phyloP scores from a whole-genome alignment of 2,113 vertebrate genomes.

The Phylloscopus trochiloides region DNA sequence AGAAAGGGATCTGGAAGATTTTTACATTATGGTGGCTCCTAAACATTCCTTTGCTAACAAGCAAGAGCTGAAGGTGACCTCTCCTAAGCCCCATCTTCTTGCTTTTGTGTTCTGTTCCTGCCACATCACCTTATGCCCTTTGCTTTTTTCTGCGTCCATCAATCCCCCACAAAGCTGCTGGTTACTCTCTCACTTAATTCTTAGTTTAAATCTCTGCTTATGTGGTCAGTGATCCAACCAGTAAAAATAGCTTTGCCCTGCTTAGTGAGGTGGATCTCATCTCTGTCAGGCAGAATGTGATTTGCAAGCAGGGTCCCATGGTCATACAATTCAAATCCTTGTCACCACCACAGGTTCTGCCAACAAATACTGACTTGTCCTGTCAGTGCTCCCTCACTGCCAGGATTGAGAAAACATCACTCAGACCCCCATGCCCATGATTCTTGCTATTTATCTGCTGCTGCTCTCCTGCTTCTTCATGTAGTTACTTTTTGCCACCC shows the following conservation, averaged over 20 bases:
- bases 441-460: neutral
- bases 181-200: neutral
- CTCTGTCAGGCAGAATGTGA: neutral
- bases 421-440: rapidly evolving
- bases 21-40: neutral
- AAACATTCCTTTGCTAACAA: neutral
- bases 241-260: neutral
- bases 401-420: neutral
- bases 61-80: neutral
- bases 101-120: neutral
- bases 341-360: neutral
- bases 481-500: neutral
- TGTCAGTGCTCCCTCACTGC: neutral
- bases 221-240: neutral
- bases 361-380: neutral
- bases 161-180: neutral
- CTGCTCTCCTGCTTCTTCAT: neutral
- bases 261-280: neutral
- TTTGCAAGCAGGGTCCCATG: neutral
- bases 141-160: neutral
- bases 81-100: neutral
- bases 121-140: neutral
- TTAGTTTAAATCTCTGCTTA: neutral
- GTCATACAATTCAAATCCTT: neutral
- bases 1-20: neutral